Percentiles rank a stretch among this genome's conserved stretches.
Evolutionary conservation across 2,888 invertebrate genomes (phyloP).

Genomic region (Junonia oenone): DNA sequence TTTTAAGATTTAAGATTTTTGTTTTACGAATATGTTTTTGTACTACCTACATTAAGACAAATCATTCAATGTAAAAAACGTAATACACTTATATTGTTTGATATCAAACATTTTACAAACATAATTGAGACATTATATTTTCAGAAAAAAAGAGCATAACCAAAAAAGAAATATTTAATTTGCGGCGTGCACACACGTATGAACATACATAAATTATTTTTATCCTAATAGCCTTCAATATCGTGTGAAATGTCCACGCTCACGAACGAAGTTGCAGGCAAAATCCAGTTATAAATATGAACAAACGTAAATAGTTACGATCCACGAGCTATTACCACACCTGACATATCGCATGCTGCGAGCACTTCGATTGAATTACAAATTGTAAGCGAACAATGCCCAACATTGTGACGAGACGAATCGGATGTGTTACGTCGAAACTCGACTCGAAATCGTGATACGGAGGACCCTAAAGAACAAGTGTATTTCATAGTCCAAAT

Average conservation of each 20-base stretch:
- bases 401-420: slow-evolving; percentile 45
- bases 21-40: too few relatives aligned
- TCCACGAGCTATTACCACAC: slow-evolving; percentile 46
- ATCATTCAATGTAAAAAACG: too few relatives aligned
- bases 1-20: too few relatives aligned
- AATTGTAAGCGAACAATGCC: slow-evolving; percentile 53
- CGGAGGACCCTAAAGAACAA: slow-evolving; percentile 6
- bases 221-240: background rate
- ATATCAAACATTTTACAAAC: too few relatives aligned
- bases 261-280: background rate
- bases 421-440: slow-evolving; percentile 45
- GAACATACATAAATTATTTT: too few relatives aligned
- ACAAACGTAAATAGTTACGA: slow-evolving; percentile 43
- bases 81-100: too few relatives aligned
- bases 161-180: too few relatives aligned
- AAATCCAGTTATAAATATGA: slow-evolving; percentile 27
- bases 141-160: too few relatives aligned
- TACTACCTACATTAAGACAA: too few relatives aligned
- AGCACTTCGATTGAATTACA: slow-evolving; percentile 62
- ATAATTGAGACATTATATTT: too few relatives aligned
- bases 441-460: slow-evolving; percentile 36
- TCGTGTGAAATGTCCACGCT: background rate
- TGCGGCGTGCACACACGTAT: too few relatives aligned
- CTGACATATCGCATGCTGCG: slow-evolving; percentile 57
- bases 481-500: background rate